phyloP scores from a whole-genome alignment of 2,797 vertebrate genomes.

The Acanthis flammea region DNA sequence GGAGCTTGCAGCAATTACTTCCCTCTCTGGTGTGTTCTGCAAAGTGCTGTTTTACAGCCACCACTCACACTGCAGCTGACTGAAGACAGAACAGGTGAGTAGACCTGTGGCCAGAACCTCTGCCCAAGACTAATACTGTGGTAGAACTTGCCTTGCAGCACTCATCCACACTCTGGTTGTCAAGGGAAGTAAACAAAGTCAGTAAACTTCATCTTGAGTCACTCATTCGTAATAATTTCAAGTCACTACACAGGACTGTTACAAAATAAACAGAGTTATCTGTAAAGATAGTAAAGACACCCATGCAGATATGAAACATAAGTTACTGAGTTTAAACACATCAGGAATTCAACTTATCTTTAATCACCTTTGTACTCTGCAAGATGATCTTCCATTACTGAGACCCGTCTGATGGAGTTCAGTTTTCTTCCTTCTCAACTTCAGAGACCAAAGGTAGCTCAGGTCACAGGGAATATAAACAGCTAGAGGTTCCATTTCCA shows the following conservation, averaged over 20 bases:
- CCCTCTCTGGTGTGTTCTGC: neutral
- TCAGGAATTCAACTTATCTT: neutral
- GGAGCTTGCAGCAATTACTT: neutral
- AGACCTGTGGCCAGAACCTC: neutral
- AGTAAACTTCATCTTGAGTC: conserved; percentile 58
- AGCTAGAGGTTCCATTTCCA: neutral
- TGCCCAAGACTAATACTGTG: neutral
- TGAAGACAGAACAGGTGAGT: neutral
- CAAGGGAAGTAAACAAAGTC: conserved; percentile 61
- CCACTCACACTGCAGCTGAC: neutral
- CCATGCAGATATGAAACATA: neutral
- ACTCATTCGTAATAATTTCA: neutral
- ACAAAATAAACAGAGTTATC: conserved; percentile 29
- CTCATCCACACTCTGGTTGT: conserved; percentile 5
- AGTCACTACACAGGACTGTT: neutral
- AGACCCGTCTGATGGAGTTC: fast-evolving
- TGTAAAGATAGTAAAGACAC: neutral
- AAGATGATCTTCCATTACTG: fast-evolving
- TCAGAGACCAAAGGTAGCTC: neutral
- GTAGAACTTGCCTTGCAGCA: neutral
- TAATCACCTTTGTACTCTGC: neutral
- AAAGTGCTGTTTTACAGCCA: neutral
- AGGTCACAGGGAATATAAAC: neutral
- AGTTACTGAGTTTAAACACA: neutral
- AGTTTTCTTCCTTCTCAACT: neutral